phyloP scores from a whole-genome alignment of 1,140 invertebrate species.

The Lasioglossum albipes region DNA sequence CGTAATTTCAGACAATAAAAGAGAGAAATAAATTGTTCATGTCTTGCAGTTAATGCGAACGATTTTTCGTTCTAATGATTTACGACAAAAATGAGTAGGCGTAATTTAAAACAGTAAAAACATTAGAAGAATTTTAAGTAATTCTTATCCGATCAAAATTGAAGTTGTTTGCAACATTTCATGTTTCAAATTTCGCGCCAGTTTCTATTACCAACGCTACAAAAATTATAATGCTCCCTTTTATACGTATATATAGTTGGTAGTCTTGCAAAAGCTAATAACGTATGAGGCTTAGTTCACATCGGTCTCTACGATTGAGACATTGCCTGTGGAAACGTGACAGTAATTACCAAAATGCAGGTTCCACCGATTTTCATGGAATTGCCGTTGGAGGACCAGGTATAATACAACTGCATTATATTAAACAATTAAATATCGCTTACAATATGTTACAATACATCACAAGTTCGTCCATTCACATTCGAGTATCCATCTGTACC shows the following conservation, averaged over 20 bases:
- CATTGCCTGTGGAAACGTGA: constrained; percentile 39
- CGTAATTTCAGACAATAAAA: too few species aligned
- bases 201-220: too few species aligned
- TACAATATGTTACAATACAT: not conserved
- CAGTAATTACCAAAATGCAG: constrained; percentile 81
- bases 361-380: constrained; percentile 91
- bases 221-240: too few species aligned
- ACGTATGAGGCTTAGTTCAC: not conserved
- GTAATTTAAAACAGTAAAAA: too few species aligned
- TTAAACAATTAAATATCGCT: not conserved
- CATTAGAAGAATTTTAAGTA: too few species aligned
- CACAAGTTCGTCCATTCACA: not conserved
- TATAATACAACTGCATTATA: constrained; percentile 70
- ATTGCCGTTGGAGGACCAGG: constrained; percentile 89
- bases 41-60: too few species aligned
- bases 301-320: not conserved
- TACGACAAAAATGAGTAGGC: too few species aligned
- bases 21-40: too few species aligned
- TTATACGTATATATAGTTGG: not conserved
- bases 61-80: too few species aligned
- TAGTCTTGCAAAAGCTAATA: not conserved
- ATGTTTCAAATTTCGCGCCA: too few species aligned
- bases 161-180: too few species aligned
- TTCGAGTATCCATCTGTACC: not conserved
- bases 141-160: too few species aligned